Percentiles rank a stretch among this genome's conserved stretches.
Conservation (phyloP, 2,888 invertebrate genomes). For the Drepanosiphum platanoidis region DNA sequence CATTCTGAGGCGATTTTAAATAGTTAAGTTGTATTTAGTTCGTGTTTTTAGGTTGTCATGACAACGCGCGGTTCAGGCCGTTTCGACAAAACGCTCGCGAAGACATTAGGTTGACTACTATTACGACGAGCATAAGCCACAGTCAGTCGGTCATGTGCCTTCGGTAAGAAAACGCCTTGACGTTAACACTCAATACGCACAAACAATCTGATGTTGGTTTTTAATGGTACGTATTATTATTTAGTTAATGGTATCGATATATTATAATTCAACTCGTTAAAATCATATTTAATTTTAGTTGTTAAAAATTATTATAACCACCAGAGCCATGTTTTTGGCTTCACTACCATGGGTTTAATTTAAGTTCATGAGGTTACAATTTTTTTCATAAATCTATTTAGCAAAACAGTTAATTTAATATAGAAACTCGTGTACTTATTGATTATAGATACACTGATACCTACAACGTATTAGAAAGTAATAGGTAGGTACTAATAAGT, state of each 20-base stretch:
- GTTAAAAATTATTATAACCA: no score
- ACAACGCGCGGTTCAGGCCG: not conserved
- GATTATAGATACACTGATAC: no score
- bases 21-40: not conserved
- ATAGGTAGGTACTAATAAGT: no score
- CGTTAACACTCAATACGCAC: not conserved
- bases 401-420: no score
- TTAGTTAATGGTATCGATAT: not conserved
- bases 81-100: constrained; percentile 58
- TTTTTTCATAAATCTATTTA: no score
- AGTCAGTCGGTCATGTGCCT: constrained; percentile 50
- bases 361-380: no score
- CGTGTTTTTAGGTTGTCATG: constrained; percentile 46
- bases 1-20: not conserved
- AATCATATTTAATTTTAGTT: no score
- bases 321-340: no score
- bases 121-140: not conserved
- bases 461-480: no score
- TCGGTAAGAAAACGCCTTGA: constrained; percentile 1
- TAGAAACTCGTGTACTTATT: no score
- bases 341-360: no score
- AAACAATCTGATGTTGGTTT: constrained; percentile 1
- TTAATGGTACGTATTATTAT: constrained; percentile 13
- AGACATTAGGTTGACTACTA: not conserved
- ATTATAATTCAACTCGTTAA: no score